Conservation (phyloP, 2,888 invertebrate genomes). For the Apotomis betuletana region DNA sequence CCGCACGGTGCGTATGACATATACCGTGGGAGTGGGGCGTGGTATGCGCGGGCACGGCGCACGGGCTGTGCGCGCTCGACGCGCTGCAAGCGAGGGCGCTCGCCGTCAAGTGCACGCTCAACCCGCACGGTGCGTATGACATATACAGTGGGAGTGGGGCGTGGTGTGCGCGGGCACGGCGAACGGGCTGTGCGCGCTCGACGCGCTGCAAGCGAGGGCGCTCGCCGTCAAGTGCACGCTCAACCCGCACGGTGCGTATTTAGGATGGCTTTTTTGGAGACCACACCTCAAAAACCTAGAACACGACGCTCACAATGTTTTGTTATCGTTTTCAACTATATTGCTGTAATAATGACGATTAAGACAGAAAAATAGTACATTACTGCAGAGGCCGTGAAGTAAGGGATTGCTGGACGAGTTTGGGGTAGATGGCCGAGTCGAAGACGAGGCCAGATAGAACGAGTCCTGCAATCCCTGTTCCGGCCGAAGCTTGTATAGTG, state of each 20-base stretch:
- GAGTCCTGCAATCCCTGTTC: too few relatives aligned
- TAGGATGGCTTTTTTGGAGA: too few relatives aligned
- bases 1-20: background rate
- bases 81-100: background rate
- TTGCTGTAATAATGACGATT: too few relatives aligned
- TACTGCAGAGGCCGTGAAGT: too few relatives aligned
- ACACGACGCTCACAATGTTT: too few relatives aligned
- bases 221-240: constrained; percentile 1
- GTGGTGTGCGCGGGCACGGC: background rate
- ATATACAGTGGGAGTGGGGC: background rate
- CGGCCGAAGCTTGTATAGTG: too few relatives aligned
- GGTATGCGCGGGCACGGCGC: background rate
- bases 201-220: background rate
- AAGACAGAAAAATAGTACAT: too few relatives aligned
- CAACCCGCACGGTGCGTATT: background rate
- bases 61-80: background rate
- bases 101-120: constrained; percentile 1
- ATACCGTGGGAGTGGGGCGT: background rate
- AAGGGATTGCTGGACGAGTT: too few relatives aligned
- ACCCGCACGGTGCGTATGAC: background rate
- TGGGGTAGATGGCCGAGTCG: too few relatives aligned
- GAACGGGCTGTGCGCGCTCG: background rate
- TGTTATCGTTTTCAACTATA: too few relatives aligned
- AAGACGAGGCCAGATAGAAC: too few relatives aligned
- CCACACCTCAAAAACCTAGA: too few relatives aligned